A percentile compares a stretch with the other conserved stretches of the same genome.
Conservation (phyloP, 2,888 invertebrate genomes). For the Hetaerina titia region DNA sequence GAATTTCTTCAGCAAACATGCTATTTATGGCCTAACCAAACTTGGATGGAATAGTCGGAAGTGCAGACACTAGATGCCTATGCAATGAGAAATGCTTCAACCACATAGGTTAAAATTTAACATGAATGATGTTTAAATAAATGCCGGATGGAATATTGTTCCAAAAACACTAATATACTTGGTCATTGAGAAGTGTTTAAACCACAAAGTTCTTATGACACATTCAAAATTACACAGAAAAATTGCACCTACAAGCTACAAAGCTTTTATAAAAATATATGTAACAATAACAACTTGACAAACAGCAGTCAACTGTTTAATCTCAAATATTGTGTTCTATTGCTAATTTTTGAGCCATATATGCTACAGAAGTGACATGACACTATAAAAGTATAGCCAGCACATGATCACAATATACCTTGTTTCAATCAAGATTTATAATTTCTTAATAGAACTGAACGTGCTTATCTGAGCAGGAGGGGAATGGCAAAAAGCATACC, state of each 20-base stretch:
- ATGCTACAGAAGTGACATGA: neutral
- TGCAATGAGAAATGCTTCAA: too few species aligned
- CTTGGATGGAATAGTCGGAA: neutral
- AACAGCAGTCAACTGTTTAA: neutral
- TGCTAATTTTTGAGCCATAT: neutral
- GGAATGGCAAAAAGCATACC: neutral
- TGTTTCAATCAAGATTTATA: neutral
- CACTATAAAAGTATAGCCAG: neutral
- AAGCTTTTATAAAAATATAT: neutral
- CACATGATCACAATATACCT: neutral
- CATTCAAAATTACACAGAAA: neutral
- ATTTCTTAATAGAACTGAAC: neutral
- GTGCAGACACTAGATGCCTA: too few species aligned
- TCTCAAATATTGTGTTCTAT: neutral
- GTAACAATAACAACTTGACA: neutral
- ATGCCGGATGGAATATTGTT: too few species aligned
- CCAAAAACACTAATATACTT: too few species aligned
- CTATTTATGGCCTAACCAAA: too few species aligned
- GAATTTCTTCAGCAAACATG: too few species aligned
- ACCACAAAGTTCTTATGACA: too few species aligned
- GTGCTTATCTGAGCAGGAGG: neutral
- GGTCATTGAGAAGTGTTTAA: too few species aligned
- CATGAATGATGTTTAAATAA: too few species aligned
- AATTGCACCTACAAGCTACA: neutral
- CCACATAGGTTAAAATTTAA: too few species aligned